Evolutionary conservation across 53 echinoderm and acorn worm genomes (phyloP), one percentile per base, ranked within the genome.

Genomic region (Actinopyga echinites): DNA sequence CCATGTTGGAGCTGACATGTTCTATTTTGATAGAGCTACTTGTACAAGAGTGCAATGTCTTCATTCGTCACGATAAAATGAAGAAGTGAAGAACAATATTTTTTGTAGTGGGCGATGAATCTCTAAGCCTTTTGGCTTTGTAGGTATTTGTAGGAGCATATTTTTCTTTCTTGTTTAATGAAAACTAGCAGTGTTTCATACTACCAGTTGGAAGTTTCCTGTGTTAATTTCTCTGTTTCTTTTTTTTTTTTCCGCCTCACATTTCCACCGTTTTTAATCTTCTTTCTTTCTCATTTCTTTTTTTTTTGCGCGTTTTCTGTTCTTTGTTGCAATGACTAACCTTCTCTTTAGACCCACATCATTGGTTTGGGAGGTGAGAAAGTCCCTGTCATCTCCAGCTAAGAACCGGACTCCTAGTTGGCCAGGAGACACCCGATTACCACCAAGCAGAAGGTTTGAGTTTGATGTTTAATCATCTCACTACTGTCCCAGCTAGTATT

Each of bases 291-390:
- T 69, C 60, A 49, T 74, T 90, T 82, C 74, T 66, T 84, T 58
- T 19, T 32, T 63, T 90, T 57, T 69, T 54, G 65, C 34, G 57
- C 60, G 69, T 61, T 80, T 84, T 53, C 56, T 33, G 34, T 63
- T 82, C 73, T 73, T 59, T 65, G 71, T 74, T 74, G 56, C 61
- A 79, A 44, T 44, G 36, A 84, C 65, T 33, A 74, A 74, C 83
- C 81, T 58, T 66, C 85, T 83, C 60, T n/a, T 37, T 74, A 97
- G 97, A 88, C 97, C 97, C 22, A 97, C 94, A 40, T 94, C 93
- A 56, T 88, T 97, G 81, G 97, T 92, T 36, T 97, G 97, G 97
- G 97, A 97, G 83, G 97, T 97, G n/a, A 83, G 97, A 78, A 97
- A 97, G 88, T 92, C 94, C 20, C 82, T 83, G 7, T 93, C 95